phyloP scores from a whole-genome alignment of 2,888 invertebrate genomes.

The Andricus quercusramuli region DNA sequence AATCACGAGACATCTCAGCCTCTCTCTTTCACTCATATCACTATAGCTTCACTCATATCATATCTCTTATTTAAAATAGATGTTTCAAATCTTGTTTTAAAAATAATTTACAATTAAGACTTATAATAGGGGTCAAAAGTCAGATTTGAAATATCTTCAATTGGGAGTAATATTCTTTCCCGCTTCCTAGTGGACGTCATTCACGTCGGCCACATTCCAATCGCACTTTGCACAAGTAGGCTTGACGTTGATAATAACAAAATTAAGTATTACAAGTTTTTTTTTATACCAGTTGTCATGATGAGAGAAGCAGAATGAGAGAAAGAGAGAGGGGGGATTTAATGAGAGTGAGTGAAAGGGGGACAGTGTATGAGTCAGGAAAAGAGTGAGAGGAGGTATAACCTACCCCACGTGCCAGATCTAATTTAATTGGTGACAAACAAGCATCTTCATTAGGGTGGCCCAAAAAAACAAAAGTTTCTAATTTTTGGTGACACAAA shows the following conservation, averaged over 20 bases:
- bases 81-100: no score
- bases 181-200: constrained; percentile 1
- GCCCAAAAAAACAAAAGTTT: no score
- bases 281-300: background rate
- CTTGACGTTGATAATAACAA: constrained; percentile 6
- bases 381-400: constrained; percentile 37
- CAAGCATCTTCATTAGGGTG: background rate
- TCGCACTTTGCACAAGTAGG: background rate
- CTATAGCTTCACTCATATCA: no score
- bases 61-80: no score
- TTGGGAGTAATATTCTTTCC: background rate
- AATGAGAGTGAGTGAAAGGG: constrained; percentile 1
- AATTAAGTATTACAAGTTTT: background rate
- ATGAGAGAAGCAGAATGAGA: background rate
- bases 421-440: constrained; percentile 12
- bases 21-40: no score
- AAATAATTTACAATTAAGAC: no score
- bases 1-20: background rate
- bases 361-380: background rate
- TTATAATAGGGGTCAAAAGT: background rate
- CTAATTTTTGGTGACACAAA: no score
- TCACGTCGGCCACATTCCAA: constrained; percentile 11
- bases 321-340: background rate
- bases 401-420: constrained; percentile 38
- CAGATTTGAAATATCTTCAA: background rate